Evolutionary conservation across 2,888 invertebrate species (phyloP).

Genomic region (Lasioglossum vierecki): DNA sequence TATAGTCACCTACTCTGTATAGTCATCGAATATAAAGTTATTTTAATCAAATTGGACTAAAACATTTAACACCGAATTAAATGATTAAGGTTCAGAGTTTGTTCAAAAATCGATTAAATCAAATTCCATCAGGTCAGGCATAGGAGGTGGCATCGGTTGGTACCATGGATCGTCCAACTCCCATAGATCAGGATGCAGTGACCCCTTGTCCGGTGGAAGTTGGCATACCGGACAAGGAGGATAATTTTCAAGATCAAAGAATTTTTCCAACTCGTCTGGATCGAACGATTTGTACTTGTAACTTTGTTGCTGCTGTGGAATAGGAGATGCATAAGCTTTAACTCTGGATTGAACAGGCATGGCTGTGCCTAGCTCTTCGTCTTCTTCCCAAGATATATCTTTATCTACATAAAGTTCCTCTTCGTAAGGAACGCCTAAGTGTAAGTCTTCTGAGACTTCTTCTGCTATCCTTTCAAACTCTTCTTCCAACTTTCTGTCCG

Average conservation of each 20-base stretch:
- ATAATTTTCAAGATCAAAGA: slow-evolving; percentile 72
- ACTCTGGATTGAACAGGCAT: slow-evolving; percentile 65
- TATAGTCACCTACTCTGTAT: neutral
- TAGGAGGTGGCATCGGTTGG: slow-evolving; percentile 46
- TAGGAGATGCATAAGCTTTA: slow-evolving; percentile 61
- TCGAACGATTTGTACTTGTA: slow-evolving; percentile 55
- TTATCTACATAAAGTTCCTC: slow-evolving; percentile 69
- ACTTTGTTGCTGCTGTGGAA: slow-evolving; percentile 44
- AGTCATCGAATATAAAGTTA: slow-evolving; percentile 13
- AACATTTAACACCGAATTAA: slow-evolving; percentile 19
- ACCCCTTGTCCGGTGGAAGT: slow-evolving; percentile 71
- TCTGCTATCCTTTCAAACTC: slow-evolving; percentile 64
- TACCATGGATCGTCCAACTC: slow-evolving; percentile 78
- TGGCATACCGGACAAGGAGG: slow-evolving; percentile 58
- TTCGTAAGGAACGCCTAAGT: slow-evolving; percentile 64
- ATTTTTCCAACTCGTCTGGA: slow-evolving; percentile 73
- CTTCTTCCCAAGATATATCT: slow-evolving; percentile 72
- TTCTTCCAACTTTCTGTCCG: slow-evolving; percentile 55
- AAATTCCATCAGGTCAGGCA: slow-evolving; percentile 74
- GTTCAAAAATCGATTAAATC: slow-evolving; percentile 54
- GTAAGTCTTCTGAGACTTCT: slow-evolving; percentile 44
- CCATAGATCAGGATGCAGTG: slow-evolving; percentile 75
- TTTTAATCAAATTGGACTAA: neutral
- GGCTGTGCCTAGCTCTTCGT: slow-evolving; percentile 55
- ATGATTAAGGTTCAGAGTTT: neutral